phyloP scores from a whole-genome alignment of 2,797 vertebrate species.

The Heterohyrax brucei region DNA sequence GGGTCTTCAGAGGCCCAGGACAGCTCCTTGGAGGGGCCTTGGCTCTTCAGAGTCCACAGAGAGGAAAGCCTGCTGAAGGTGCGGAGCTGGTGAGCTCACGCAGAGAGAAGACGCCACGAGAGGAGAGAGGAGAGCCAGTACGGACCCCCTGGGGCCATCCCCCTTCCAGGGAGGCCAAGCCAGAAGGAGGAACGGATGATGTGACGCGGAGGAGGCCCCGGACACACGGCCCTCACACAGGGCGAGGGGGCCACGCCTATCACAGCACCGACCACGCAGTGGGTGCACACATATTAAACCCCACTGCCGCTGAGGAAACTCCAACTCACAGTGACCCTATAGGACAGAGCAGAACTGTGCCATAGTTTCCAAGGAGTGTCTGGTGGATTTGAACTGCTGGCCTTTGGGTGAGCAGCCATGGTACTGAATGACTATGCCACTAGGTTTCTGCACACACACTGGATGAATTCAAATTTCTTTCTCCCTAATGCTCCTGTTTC shows the following conservation, averaged over 20 bases:
- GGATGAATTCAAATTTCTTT: background rate
- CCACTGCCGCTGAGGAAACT: no score
- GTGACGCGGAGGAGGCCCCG: background rate
- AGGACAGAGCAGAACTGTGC: no score
- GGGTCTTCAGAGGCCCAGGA: background rate
- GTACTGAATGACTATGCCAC: no score
- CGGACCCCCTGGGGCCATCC: background rate
- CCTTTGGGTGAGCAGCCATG: no score
- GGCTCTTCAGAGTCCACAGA: constrained; percentile 3
- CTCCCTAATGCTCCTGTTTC: background rate
- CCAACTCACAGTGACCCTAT: no score
- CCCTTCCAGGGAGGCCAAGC: background rate
- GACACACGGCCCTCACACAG: background rate
- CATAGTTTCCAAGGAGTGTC: no score
- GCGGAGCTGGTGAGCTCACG: background rate
- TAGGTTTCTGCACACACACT: background rate
- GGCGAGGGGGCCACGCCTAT: background rate
- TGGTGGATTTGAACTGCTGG: no score
- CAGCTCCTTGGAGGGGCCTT: background rate
- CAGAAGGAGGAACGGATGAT: background rate
- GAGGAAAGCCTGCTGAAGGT: background rate
- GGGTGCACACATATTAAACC: no score
- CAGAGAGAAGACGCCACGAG: background rate
- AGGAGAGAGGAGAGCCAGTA: background rate
- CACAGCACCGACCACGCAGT: no score